Evolutionary conservation across 2,888 invertebrate genomes (phyloP), one percentile per base, ranked within the genome.

Genomic region (Epistrophella euchroma): DNA sequence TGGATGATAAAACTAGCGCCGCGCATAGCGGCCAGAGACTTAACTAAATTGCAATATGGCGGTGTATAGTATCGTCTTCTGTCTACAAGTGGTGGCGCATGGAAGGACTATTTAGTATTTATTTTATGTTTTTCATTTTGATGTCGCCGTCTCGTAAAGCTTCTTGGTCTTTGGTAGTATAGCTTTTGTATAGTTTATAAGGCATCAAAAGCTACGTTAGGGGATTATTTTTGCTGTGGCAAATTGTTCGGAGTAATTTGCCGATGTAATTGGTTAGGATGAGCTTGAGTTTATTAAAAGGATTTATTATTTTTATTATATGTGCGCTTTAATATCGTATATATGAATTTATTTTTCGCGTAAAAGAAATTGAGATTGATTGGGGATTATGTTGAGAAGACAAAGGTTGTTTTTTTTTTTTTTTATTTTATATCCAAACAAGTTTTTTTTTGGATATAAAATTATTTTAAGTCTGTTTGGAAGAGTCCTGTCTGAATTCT

Each of bases 11-110:
- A 84, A 84, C 83, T 68, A 68, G 70, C 75, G 55, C 25, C 68
- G 43, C 52, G 72, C 22, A 60, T 58, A 70, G 62, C 45, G 52
- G 22, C 37, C 43, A 55, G 43, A 43, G 47, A 60, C 72, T 84
- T 84, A 79, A 79, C 79, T 56, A 79, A 84, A 84, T 79, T 79
- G 84, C 79, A 79, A 75, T 84, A 64, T 74, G 70, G 17, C 40
- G 32, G 72, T 6, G 56, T 28, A 35, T 15, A 17, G n/a, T 58
- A 58, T 10, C 4, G 4, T 35, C 9, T 35, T 10, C 15, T 15
- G 60, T 60, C 60, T 60, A 60, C 60, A 60, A 60, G 60, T 60
- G 60, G 60, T 37, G 37, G 35, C 60, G 56, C 4, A 6, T 10
- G 37, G 35, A 32, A 58, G 35, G 56, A 58, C 75, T 75, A 73